These are phyloP conservation scores for Oscheius onirici DNA, from an alignment of 2,888 invertebrate species.

Conservation along the genomic window DNA sequence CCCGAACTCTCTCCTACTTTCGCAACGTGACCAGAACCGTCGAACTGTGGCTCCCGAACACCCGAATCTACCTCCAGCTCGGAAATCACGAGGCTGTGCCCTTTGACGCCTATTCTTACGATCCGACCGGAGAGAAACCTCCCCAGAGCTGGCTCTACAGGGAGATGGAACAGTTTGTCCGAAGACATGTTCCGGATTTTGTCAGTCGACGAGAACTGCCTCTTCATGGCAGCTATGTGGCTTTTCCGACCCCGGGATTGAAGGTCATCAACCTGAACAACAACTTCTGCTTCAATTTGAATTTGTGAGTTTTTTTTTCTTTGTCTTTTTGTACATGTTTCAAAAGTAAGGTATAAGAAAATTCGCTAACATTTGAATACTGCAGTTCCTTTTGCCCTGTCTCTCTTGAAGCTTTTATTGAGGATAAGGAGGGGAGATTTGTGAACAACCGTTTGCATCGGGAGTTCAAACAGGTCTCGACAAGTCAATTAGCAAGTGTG, in stretches of 20 bases:
- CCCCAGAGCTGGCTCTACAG: conserved; percentile 16
- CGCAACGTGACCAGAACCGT: conserved; percentile 4
- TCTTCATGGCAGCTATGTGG: conserved; percentile 14
- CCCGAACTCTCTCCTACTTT: neutral
- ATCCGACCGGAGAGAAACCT: neutral
- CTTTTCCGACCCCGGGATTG: neutral
- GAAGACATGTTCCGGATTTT: neutral
- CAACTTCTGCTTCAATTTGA: conserved; percentile 8
- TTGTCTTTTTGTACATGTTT: too few species aligned
- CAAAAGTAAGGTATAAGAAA: too few species aligned
- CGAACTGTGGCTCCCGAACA: neutral
- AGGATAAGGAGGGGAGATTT: too few species aligned
- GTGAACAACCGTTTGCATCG: too few species aligned
- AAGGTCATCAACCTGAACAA: conserved; percentile 12
- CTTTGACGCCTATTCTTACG: conserved; percentile 7
- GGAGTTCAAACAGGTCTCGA: too few species aligned
- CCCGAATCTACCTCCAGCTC: neutral
- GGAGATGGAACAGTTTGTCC: neutral
- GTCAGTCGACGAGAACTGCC: neutral
- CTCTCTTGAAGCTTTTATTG: too few species aligned
- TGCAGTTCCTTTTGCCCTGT: too few species aligned
- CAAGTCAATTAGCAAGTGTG: too few species aligned
- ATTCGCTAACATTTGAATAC: too few species aligned
- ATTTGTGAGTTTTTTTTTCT: neutral
- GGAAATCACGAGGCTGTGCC: conserved; percentile 22